Conservation (phyloP, 1,140 invertebrate genomes). For the Dendroctonus valens region DNA sequence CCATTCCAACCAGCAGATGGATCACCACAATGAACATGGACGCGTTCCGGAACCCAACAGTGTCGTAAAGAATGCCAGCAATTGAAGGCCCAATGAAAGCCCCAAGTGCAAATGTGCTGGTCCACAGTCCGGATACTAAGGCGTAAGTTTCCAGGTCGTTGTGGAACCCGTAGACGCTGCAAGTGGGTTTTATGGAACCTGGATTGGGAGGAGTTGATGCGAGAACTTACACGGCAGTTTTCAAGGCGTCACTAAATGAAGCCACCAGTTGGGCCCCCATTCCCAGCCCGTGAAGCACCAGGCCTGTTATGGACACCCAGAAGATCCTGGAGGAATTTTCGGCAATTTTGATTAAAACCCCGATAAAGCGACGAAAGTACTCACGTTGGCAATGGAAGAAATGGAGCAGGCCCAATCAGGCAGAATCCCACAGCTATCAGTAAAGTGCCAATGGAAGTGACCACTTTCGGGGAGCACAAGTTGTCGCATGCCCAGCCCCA, state of each 20-base stretch:
- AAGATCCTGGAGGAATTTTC: slow-evolving; percentile 55
- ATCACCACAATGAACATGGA: slow-evolving; percentile 70
- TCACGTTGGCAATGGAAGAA: slow-evolving; percentile 64
- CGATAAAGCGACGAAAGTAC: slow-evolving; percentile 40
- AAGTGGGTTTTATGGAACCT: neutral
- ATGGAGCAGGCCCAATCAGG: slow-evolving; percentile 74
- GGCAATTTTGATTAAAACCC: neutral
- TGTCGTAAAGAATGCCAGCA: slow-evolving; percentile 73
- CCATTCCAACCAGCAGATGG: slow-evolving; percentile 60
- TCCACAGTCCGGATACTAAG: slow-evolving; percentile 81
- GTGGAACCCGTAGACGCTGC: slow-evolving; percentile 68
- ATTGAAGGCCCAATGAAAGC: slow-evolving; percentile 80
- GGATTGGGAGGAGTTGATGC: neutral
- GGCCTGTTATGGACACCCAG: slow-evolving; percentile 66
- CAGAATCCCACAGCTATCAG: slow-evolving; percentile 65
- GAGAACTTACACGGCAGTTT: slow-evolving; percentile 66
- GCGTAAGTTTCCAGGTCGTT: slow-evolving; percentile 82
- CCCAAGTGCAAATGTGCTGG: slow-evolving; percentile 81
- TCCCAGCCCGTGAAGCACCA: slow-evolving; percentile 75
- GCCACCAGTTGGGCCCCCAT: slow-evolving; percentile 79
- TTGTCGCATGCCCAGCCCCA: slow-evolving; percentile 82
- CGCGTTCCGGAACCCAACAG: slow-evolving; percentile 67
- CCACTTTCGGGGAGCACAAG: slow-evolving; percentile 62
- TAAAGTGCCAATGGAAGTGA: slow-evolving; percentile 66
- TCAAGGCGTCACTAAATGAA: slow-evolving; percentile 77